A percentile compares a stretch with the other conserved stretches of the same genome.
Evolutionary conservation across 2,797 vertebrate species (phyloP).

Genomic region (Gymnocypris eckloni): DNA sequence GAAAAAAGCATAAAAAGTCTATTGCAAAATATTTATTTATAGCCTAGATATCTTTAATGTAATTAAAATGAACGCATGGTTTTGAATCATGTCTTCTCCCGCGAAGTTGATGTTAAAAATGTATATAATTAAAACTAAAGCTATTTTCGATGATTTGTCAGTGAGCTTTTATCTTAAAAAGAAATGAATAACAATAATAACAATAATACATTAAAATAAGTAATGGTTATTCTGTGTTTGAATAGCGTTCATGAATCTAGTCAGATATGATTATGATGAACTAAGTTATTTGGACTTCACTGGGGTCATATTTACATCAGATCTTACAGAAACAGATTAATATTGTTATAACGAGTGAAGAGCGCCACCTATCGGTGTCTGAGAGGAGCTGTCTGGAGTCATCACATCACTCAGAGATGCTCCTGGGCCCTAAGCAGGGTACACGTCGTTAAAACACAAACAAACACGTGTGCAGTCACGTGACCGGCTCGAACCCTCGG

Average conservation of each 20-base stretch:
- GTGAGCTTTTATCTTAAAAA: background rate
- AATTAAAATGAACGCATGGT: background rate
- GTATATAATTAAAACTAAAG: background rate
- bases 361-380: conserved; percentile 72
- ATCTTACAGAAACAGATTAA: background rate
- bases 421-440: too few species aligned
- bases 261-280: background rate
- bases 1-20: background rate
- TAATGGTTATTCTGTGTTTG: background rate
- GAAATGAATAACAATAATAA: background rate
- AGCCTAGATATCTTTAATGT: background rate
- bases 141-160: background rate
- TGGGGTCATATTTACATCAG: background rate
- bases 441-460: too few species aligned
- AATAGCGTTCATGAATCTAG: background rate
- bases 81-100: background rate
- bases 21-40: background rate
- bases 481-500: too few species aligned
- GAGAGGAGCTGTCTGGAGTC: background rate
- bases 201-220: background rate
- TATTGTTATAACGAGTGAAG: conserved; percentile 58
- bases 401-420: too few species aligned
- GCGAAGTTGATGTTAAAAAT: background rate
- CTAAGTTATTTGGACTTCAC: background rate
- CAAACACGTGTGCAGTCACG: too few species aligned